These are phyloP conservation scores for Charaxes varanes DNA, from an alignment of 1,140 invertebrate species.

Conservation along the genomic window DNA sequence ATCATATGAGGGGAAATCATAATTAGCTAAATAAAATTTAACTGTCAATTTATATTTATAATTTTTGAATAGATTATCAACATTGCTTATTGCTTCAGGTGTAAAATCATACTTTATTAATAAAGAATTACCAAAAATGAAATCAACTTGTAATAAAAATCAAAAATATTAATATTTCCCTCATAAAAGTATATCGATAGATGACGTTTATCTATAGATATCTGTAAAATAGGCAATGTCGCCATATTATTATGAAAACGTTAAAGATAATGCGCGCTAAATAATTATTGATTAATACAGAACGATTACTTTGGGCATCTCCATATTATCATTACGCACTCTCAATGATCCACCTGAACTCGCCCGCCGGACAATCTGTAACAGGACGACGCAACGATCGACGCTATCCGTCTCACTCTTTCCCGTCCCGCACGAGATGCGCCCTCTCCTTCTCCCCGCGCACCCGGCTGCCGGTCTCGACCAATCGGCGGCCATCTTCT, in stretches of 20 bases:
- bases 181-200: too few relatives aligned
- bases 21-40: too few relatives aligned
- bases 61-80: too few relatives aligned
- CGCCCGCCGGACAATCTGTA: constrained; percentile 53
- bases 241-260: constrained; percentile 26
- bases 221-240: constrained; percentile 6
- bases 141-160: too few relatives aligned
- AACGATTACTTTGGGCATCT: constrained; percentile 49
- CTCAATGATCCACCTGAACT: constrained; percentile 63
- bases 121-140: too few relatives aligned
- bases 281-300: constrained; percentile 38
- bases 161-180: too few relatives aligned
- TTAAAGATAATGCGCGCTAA: constrained; percentile 26
- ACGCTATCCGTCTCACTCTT: constrained; percentile 52
- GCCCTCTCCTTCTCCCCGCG: constrained; percentile 61
- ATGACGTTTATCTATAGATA: too few relatives aligned
- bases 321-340: constrained; percentile 62
- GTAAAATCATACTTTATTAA: too few relatives aligned
- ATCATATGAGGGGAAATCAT: too few relatives aligned
- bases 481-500: constrained; percentile 69
- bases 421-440: constrained; percentile 48
- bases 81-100: too few relatives aligned
- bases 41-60: too few relatives aligned
- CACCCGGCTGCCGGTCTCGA: constrained; percentile 54
- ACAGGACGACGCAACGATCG: constrained; percentile 54